Percentiles rank a stretch among this genome's conserved stretches.
Evolutionary conservation across 2,113 vertebrate genomes (phyloP).

Genomic region (Peromyscus polionotus): DNA sequence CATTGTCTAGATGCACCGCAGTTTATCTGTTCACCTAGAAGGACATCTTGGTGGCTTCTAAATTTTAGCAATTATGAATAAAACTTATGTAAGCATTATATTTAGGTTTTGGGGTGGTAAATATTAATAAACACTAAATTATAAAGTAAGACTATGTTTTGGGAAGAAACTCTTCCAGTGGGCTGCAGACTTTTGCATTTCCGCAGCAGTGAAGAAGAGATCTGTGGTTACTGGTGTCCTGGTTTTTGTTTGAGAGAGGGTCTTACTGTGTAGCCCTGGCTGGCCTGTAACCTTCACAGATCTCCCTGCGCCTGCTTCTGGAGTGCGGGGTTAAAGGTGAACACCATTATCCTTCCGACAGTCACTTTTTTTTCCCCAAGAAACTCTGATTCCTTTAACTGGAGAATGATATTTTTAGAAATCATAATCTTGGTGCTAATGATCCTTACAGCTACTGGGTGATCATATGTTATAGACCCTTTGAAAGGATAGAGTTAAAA

Average conservation of each 20-base stretch:
- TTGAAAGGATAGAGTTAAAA: neutral
- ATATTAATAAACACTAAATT: neutral
- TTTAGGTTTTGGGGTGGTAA: neutral
- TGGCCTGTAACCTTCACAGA: neutral
- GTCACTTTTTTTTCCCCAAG: neutral
- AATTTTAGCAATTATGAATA: neutral
- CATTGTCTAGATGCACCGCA: neutral
- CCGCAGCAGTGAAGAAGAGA: neutral
- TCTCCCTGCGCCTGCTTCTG: neutral
- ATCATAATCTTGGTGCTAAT: neutral
- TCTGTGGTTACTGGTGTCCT: neutral
- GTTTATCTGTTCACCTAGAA: neutral
- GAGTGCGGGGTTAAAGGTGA: neutral
- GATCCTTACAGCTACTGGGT: neutral
- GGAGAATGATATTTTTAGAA: slow-evolving; percentile 34
- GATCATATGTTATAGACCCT: neutral
- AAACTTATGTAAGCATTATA: neutral
- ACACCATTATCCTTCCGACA: neutral
- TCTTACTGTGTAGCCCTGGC: neutral
- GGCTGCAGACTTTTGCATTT: neutral
- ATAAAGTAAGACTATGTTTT: neutral
- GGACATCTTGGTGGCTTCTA: neutral
- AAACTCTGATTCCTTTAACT: neutral
- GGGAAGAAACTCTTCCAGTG: neutral
- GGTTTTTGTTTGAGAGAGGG: neutral